These are phyloP conservation scores for Venusia cambrica DNA, from an alignment of 2,888 invertebrate genomes.

Conservation along the genomic window DNA sequence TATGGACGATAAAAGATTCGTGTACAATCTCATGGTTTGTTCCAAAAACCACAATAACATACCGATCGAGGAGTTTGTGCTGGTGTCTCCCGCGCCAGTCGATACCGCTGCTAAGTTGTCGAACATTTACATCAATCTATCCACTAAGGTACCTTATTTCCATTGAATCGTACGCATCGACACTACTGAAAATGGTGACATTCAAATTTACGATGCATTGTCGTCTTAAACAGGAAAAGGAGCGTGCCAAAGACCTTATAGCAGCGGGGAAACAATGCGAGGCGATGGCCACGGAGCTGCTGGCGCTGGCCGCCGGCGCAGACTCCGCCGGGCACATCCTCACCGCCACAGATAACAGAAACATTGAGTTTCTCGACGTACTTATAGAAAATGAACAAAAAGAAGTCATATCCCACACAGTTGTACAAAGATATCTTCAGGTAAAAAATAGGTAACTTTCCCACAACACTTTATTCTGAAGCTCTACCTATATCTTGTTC, in stretches of 20 bases:
- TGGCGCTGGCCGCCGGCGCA: conserved; percentile 95
- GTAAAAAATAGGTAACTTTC: conserved; percentile 84
- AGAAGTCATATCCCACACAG: conserved; percentile 97
- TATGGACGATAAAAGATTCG: conserved; percentile 98
- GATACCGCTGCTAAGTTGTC: conserved; percentile 99
- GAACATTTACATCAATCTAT: conserved; percentile 92
- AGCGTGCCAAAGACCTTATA: conserved; percentile 97
- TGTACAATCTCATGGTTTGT: conserved; percentile 98
- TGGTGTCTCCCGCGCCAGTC: conserved; percentile 99
- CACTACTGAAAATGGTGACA: conserved; percentile 3
- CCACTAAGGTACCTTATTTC: conserved; percentile 87
- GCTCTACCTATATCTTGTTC: conserved; percentile 19
- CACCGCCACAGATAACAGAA: conserved; percentile 96
- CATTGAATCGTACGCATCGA: conserved; percentile 15
- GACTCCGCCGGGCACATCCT: conserved; percentile 97
- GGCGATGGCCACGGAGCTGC: conserved; percentile 97
- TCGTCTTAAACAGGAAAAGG: conserved; percentile 88
- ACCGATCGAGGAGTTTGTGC: conserved; percentile 97
- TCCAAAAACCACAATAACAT: conserved; percentile 97
- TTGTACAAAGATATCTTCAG: conserved; percentile 97
- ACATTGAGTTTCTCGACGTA: conserved; percentile 97
- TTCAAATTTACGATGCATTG: conserved; percentile 37
- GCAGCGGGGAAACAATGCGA: conserved; percentile 98
- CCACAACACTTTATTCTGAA: conserved; percentile 31
- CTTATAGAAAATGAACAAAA: conserved; percentile 99